Conservation (phyloP, 2,113 vertebrate genomes). For the Semicossyphus pulcher region DNA sequence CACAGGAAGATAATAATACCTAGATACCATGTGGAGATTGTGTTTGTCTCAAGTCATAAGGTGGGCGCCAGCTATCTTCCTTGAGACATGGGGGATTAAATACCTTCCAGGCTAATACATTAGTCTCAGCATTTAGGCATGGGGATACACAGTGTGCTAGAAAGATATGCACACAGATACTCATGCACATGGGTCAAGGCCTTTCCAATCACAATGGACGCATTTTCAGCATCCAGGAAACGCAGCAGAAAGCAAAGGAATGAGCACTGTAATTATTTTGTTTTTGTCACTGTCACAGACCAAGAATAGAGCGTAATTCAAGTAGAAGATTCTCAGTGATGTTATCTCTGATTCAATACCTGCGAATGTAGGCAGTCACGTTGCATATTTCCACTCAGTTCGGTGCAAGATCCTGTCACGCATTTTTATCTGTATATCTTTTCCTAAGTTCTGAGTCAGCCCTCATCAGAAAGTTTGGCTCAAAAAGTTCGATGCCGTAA, state of each 20-base stretch:
- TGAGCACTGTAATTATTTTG: slow-evolving; percentile 15
- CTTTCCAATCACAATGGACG: neutral
- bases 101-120: slow-evolving; percentile 12
- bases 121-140: slow-evolving; percentile 6
- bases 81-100: slow-evolving; percentile 19
- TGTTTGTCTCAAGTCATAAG: slow-evolving; percentile 19
- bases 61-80: slow-evolving; percentile 22
- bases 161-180: neutral
- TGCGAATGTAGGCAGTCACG: slow-evolving; percentile 10
- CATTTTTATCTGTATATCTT: neutral
- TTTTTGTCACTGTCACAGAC: neutral
- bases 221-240: neutral
- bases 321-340: slow-evolving; percentile 5
- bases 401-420: slow-evolving; percentile 17
- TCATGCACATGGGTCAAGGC: neutral
- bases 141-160: neutral
- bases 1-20: slow-evolving; percentile 29
- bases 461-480: slow-evolving; percentile 15
- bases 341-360: slow-evolving; percentile 36
- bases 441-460: slow-evolving; percentile 22
- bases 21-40: slow-evolving; percentile 11
- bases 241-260: neutral
- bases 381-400: slow-evolving; percentile 7
- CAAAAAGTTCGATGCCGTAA: slow-evolving; percentile 31
- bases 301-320: slow-evolving; percentile 10